phyloP scores from a whole-genome alignment of 2,888 invertebrate genomes.

The Dynastes grantii region DNA sequence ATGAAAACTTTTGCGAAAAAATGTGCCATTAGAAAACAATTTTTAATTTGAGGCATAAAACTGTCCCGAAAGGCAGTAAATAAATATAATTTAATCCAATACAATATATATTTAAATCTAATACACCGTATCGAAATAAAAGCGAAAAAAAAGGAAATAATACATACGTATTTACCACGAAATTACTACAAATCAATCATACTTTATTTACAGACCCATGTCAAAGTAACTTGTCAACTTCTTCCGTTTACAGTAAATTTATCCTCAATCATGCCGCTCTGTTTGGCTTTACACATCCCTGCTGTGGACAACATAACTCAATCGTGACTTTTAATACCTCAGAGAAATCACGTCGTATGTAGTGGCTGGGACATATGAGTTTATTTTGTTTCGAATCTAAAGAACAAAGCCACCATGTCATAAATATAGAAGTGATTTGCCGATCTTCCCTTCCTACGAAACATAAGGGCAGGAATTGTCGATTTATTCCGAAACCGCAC shows the following conservation, averaged over 20 bases:
- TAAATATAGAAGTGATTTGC: background rate
- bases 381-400: background rate
- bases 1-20: too few relatives aligned
- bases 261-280: constrained; percentile 10
- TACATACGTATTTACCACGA: background rate
- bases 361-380: background rate
- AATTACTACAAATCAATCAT: background rate
- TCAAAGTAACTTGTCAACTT: background rate
- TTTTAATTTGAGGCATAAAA: too few relatives aligned
- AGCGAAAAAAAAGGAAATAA: too few relatives aligned
- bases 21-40: too few relatives aligned
- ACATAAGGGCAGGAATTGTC: background rate
- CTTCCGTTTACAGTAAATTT: constrained; percentile 8
- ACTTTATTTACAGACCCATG: background rate
- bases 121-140: too few relatives aligned
- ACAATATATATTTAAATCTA: too few relatives aligned
- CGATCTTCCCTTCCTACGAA: background rate
- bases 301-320: constrained; percentile 16
- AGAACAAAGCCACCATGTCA: constrained; percentile 1
- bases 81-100: too few relatives aligned
- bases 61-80: too few relatives aligned
- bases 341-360: constrained; percentile 35
- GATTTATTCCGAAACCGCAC: background rate
- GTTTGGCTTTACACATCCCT: background rate
- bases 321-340: constrained; percentile 27